Percentiles rank a stretch among this genome's conserved stretches.
Conservation (phyloP, 2,888 invertebrate genomes). For the Andrena dorsata region DNA sequence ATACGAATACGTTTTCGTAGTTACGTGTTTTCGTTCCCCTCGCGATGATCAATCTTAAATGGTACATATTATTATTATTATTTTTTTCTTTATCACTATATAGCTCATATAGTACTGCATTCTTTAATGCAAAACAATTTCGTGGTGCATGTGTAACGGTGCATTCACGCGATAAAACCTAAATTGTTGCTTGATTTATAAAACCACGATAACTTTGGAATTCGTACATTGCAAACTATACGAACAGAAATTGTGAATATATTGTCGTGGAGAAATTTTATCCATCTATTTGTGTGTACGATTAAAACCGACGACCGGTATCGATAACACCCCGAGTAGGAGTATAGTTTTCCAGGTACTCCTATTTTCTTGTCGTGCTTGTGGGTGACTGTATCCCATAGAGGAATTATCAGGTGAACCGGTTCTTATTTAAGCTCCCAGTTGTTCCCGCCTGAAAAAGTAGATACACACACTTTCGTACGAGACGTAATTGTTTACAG, state of each 20-base stretch:
- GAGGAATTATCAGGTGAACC: conserved; percentile 70
- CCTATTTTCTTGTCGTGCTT: conserved; percentile 73
- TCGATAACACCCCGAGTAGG: conserved; percentile 70
- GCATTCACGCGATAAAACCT: conserved; percentile 52
- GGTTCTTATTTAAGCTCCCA: conserved; percentile 65
- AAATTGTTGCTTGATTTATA: conserved; percentile 54
- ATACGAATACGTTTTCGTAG: conserved; percentile 59
- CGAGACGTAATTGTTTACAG: not conserved
- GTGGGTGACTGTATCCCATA: conserved; percentile 71
- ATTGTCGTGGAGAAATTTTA: conserved; percentile 64
- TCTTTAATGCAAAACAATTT: conserved; percentile 52
- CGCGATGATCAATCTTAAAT: conserved; percentile 30
- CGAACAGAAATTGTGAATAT: conserved; percentile 63
- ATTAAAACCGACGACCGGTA: conserved; percentile 72
- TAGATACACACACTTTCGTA: conserved; percentile 25
- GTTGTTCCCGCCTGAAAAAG: conserved; percentile 71
- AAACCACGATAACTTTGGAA: conserved; percentile 60
- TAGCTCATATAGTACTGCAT: conserved; percentile 36
- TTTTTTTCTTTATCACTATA: not conserved
- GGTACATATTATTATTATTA: not conserved
- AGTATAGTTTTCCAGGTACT: conserved; percentile 70
- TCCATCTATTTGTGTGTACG: conserved; percentile 66
- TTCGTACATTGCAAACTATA: conserved; percentile 53
- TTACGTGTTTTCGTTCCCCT: conserved; percentile 46
- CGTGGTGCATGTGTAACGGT: conserved; percentile 58